These are phyloP conservation scores for Drosophila fuyamai DNA, from an alignment of 1,140 invertebrate genomes.

Conservation along the genomic window DNA sequence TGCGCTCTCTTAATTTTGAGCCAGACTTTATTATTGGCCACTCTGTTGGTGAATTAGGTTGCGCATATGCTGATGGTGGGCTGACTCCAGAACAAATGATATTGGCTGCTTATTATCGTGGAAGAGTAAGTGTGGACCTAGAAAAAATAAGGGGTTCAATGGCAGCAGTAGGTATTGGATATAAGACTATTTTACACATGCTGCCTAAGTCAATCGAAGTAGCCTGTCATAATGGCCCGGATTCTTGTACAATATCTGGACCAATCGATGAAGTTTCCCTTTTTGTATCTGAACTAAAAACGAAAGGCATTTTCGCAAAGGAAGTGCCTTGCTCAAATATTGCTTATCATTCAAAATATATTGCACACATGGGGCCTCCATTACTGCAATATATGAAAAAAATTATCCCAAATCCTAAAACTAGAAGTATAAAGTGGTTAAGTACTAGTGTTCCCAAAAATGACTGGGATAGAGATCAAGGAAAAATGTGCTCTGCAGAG, in stretches of 20 bases:
- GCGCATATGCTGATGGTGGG: slow-evolving; percentile 95
- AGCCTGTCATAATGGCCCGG: slow-evolving; percentile 94
- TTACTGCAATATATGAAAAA: slow-evolving; percentile 90
- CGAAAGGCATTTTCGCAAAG: slow-evolving; percentile 92
- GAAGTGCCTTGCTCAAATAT: slow-evolving; percentile 93
- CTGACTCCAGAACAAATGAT: slow-evolving; percentile 94
- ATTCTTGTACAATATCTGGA: slow-evolving; percentile 95
- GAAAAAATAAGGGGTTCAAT: slow-evolving; percentile 92
- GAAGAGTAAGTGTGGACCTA: slow-evolving; percentile 92
- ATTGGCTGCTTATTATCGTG: slow-evolving; percentile 93
- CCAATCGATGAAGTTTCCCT: slow-evolving; percentile 89
- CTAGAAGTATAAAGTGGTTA: slow-evolving; percentile 92
- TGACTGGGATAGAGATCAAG: slow-evolving; percentile 90
- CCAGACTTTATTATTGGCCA: slow-evolving; percentile 94
- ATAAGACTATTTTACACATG: slow-evolving; percentile 86
- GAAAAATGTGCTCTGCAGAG: slow-evolving; percentile 92
- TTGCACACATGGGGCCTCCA: slow-evolving; percentile 89
- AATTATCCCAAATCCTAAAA: slow-evolving; percentile 89
- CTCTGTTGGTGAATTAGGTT: slow-evolving; percentile 95
- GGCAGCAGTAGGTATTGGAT: slow-evolving; percentile 91
- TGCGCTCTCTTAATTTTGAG: slow-evolving; percentile 89
- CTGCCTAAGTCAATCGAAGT: slow-evolving; percentile 90
- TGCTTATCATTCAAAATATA: slow-evolving; percentile 94
- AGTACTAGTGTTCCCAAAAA: slow-evolving; percentile 92
- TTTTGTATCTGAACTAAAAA: slow-evolving; percentile 90